Evolutionary conservation across 2,797 vertebrate genomes (phyloP).

Genomic region (Muscicapa striata): DNA sequence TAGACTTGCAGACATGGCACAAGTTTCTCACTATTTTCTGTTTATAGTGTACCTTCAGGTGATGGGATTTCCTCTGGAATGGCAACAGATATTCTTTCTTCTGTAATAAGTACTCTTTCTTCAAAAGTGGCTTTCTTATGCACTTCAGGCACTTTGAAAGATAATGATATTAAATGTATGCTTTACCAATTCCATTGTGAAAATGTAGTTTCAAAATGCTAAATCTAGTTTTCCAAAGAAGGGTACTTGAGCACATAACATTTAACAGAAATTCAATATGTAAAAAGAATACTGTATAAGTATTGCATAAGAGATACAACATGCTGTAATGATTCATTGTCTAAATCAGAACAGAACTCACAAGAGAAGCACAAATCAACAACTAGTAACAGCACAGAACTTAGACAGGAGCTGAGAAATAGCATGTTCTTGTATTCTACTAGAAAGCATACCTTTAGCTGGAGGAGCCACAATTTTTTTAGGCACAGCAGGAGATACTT

Average conservation of each 20-base stretch:
- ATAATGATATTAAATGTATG: slow-evolving; percentile 56
- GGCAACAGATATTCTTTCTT: slow-evolving; percentile 73
- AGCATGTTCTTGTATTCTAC: not conserved
- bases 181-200: not conserved
- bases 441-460: slow-evolving; percentile 45
- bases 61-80: slow-evolving; percentile 68
- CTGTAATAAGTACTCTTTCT: slow-evolving; percentile 57
- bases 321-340: not conserved
- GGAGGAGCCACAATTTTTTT: slow-evolving; percentile 51
- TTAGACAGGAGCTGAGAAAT: not conserved
- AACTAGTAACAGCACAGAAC: not conserved
- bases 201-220: not conserved
- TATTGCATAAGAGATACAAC: not conserved
- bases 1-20: not conserved
- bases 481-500: slow-evolving; percentile 17
- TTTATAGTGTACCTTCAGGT: slow-evolving; percentile 71
- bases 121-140: slow-evolving; percentile 79
- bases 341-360: not conserved
- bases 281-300: not conserved
- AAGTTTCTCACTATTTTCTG: not conserved
- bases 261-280: not conserved
- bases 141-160: slow-evolving; percentile 79
- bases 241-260: not conserved
- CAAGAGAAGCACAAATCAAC: not conserved
- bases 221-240: slow-evolving; percentile 11